Percentiles rank a stretch among this genome's conserved stretches.
phyloP scores from a whole-genome alignment of 92 coral and sea anemone species.

The Parazoanthus swiftii region DNA sequence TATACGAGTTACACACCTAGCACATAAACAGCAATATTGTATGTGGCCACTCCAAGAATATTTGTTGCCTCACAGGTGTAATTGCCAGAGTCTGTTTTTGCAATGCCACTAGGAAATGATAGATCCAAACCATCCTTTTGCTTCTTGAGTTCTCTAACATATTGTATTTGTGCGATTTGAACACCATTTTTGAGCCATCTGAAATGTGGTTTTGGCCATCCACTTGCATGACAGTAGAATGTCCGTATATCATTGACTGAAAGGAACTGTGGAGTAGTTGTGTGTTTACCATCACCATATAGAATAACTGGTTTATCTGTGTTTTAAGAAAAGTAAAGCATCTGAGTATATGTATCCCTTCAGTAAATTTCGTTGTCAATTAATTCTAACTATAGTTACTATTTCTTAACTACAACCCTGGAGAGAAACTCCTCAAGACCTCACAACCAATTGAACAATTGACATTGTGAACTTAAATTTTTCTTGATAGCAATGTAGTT shows the following conservation, averaged over 20 bases:
- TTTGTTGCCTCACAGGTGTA: constrained; percentile 35
- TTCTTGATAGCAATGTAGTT: too few relatives aligned
- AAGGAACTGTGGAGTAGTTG: constrained; percentile 15
- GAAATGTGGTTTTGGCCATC: constrained; percentile 33
- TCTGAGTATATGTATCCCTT: not conserved
- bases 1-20: not conserved
- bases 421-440: too few relatives aligned
- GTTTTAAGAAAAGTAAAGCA: not conserved
- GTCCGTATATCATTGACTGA: not conserved
- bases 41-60: not conserved
- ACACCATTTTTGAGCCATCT: constrained; percentile 35
- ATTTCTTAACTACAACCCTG: too few relatives aligned
- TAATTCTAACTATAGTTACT: too few relatives aligned
- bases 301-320: constrained; percentile 30
- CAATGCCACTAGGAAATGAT: not conserved
- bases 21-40: not conserved
- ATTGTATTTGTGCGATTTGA: not conserved
- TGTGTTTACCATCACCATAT: constrained; percentile 19
- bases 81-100: constrained; percentile 19
- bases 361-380: too few relatives aligned
- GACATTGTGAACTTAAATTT: too few relatives aligned
- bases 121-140: constrained; percentile 15
- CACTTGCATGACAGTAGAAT: constrained; percentile 24
- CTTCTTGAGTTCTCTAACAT: not conserved
- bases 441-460: too few relatives aligned